A percentile compares a stretch with the other conserved stretches of the same genome.
Evolutionary conservation across 2,797 vertebrate species (phyloP).

Genomic region (Spinus pinus): DNA sequence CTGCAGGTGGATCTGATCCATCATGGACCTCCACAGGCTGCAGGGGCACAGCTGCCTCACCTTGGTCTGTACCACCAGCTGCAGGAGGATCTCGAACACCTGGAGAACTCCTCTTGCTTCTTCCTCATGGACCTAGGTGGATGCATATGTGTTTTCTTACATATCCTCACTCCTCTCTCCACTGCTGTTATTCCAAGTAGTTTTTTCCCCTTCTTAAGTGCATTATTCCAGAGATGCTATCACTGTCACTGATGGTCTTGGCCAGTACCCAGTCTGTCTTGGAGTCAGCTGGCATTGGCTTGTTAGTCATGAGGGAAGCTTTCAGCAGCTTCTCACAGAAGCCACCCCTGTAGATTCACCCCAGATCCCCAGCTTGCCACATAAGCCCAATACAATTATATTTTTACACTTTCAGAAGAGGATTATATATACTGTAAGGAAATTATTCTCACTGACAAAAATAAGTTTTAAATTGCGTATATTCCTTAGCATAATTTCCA

Average conservation of each 20-base stretch:
- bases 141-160: not conserved
- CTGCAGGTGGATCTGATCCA: not conserved
- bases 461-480: not conserved
- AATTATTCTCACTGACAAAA: not conserved
- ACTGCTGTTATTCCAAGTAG: not conserved
- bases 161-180: not conserved
- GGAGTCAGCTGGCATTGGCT: not conserved
- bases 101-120: not conserved
- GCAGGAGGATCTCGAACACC: not conserved
- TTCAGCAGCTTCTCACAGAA: not conserved
- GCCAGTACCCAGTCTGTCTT: accelerated
- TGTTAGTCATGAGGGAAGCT: not conserved
- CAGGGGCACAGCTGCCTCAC: too few species aligned
- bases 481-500: not conserved
- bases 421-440: not conserved
- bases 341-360: not conserved
- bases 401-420: not conserved
- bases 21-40: not conserved
- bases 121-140: not conserved
- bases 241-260: accelerated
- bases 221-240: not conserved
- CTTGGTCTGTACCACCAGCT: accelerated
- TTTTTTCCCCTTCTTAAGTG: not conserved
- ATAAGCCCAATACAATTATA: not conserved
- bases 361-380: accelerated